These are phyloP conservation scores for Ips nitidus DNA, from an alignment of 1,140 invertebrate genomes.

Conservation along the genomic window DNA sequence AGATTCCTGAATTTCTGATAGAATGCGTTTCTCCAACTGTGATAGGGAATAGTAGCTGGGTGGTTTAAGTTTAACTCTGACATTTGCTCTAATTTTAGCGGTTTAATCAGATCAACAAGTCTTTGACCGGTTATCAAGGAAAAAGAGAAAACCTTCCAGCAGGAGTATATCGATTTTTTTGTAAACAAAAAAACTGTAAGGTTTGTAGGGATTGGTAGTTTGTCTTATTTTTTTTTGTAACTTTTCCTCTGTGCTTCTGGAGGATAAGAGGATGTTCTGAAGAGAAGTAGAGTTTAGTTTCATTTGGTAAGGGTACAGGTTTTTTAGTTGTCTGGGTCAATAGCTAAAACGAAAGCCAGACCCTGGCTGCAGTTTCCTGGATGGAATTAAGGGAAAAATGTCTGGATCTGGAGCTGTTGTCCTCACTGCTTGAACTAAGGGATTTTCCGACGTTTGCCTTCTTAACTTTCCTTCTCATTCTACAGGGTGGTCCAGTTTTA, in stretches of 20 bases:
- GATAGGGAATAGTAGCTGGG: conserved; percentile 36
- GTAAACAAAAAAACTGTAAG: conserved; percentile 61
- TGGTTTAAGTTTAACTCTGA: conserved; percentile 34
- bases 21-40: conserved; percentile 25
- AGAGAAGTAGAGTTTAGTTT: conserved; percentile 64
- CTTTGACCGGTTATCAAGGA: conserved; percentile 35
- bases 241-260: conserved; percentile 52
- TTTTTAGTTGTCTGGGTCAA: conserved; percentile 54
- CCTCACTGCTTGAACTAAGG: conserved; percentile 65
- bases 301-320: conserved; percentile 59
- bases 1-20: conserved; percentile 31
- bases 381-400: conserved; percentile 45
- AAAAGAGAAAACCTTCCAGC: conserved; percentile 49
- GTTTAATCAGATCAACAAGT: conserved; percentile 32
- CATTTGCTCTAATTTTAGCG: conserved; percentile 37
- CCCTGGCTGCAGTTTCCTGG: conserved; percentile 40
- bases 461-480: too few species aligned
- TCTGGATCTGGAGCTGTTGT: conserved; percentile 61
- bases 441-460: conserved; percentile 62
- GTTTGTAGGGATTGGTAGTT: conserved; percentile 23
- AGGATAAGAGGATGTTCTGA: conserved; percentile 57
- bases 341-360: conserved; percentile 52
- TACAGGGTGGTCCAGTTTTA: too few species aligned
- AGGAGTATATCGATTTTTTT: conserved; percentile 65
- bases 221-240: conserved; percentile 46